Conservation (phyloP, 2,888 invertebrate species). For the Erannis defoliaria region DNA sequence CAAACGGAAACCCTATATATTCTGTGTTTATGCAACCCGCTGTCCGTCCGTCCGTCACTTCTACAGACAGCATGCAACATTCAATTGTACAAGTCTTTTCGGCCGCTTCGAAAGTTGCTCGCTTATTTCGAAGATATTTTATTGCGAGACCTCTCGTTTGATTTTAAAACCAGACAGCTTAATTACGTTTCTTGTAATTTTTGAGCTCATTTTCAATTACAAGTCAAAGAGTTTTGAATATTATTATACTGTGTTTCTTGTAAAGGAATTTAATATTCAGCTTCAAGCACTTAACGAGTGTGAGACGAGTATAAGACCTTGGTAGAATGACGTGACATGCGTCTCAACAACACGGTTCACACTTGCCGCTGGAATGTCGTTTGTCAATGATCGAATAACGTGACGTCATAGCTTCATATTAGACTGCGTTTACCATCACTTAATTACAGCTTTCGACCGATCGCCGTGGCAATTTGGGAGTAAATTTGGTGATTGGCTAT, state of each 20-base stretch:
- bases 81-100: constrained; percentile 55
- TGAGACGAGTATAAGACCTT: constrained; percentile 77
- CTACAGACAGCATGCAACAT: constrained; percentile 62
- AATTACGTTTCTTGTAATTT: constrained; percentile 38
- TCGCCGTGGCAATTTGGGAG: constrained; percentile 63
- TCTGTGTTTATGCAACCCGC: constrained; percentile 80
- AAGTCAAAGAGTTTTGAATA: constrained; percentile 42
- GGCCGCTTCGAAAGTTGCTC: constrained; percentile 51
- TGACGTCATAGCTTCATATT: constrained; percentile 79
- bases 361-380: constrained; percentile 82
- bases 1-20: constrained; percentile 84
- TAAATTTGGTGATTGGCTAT: constrained; percentile 67
- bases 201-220: constrained; percentile 28
- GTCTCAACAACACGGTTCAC: constrained; percentile 77
- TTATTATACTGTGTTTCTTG: constrained; percentile 48
- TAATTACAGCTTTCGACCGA: constrained; percentile 69
- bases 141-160: constrained; percentile 36
- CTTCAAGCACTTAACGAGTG: constrained; percentile 55
- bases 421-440: constrained; percentile 66
- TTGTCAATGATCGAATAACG: constrained; percentile 83
- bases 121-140: constrained; percentile 45
- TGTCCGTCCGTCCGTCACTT: constrained; percentile 74
- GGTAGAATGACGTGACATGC: constrained; percentile 75
- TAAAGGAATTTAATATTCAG: constrained; percentile 55
- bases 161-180: constrained; percentile 38